phyloP scores from a whole-genome alignment of 2,797 vertebrate species.

The Cetoscarus ocellatus region DNA sequence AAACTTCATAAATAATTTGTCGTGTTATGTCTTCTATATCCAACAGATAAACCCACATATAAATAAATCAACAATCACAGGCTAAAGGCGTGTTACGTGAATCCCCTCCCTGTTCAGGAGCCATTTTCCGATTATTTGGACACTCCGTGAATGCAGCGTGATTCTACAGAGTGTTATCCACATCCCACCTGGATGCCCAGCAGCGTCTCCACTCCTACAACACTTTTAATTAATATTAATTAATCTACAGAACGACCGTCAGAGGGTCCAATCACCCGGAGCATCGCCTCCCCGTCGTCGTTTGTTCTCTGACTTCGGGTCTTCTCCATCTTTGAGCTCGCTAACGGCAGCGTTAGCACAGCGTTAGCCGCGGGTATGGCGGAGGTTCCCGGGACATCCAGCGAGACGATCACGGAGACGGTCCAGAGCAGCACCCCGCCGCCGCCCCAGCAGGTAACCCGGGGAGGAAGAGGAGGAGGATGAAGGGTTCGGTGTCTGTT shows the following conservation, averaged over 20 bases:
- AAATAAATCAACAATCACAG: neutral
- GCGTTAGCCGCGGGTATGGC: constrained; percentile 78
- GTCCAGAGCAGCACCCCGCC: constrained; percentile 82
- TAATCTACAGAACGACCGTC: neutral
- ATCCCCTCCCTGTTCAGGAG: neutral
- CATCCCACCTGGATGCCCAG: neutral
- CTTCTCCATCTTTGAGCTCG: constrained; percentile 13
- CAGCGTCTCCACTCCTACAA: neutral
- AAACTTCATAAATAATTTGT: too few relatives aligned
- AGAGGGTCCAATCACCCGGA: neutral
- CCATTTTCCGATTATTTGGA: neutral
- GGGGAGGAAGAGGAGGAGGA: rapidly evolving
- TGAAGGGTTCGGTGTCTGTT: neutral
- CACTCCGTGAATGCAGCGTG: neutral
- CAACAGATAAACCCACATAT: too few relatives aligned
- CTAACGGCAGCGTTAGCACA: constrained; percentile 65
- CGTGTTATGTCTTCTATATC: too few relatives aligned
- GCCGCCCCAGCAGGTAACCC: constrained; percentile 84
- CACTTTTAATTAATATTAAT: neutral
- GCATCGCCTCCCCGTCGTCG: too few relatives aligned
- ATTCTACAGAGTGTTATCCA: constrained; percentile 1
- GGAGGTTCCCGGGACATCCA: constrained; percentile 86
- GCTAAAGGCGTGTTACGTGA: too few relatives aligned
- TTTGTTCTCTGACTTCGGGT: neutral
- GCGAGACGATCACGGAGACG: constrained; percentile 88